Base-by-base conservation (phyloP, 2,888 invertebrate genomes). In the Brenthis ino region DNA sequence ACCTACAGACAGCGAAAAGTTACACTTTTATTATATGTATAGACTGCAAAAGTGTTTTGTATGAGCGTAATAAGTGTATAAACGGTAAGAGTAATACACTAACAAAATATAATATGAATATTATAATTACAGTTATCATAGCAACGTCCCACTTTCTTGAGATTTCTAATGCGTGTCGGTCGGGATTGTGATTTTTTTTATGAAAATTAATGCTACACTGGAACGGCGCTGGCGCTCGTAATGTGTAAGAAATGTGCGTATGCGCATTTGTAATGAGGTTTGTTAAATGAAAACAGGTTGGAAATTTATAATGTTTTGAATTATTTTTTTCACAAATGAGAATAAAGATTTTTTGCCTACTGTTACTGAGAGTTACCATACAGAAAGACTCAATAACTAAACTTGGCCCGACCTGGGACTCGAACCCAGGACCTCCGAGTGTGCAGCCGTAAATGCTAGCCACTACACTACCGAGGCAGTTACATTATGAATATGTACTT, bases 151-250 rank as follows among this genome's bases (percentile, higher is more conserved):
- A 73, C 75, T 75, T 75, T 75, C 73, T 66, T 71, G 67, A 67
- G 71, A 71, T 75, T 72, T 73, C 73, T 73, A 73, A 71, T 69
- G 73, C 70, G 64, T 71, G 65, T 71, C 72, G 67, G 69, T 54
- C 68, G 69, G 58, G 63, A 70, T 65, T 67, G 56, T 65, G 56
- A 28, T 68, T 79, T 75, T 75, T 76, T 76, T 76, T 77, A 77
- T 79, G 77, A 80, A 80, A 80, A 79, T 80, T 69, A 72, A 75
- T 57, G 75, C 70, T 72, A 75, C 75, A 76, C 76, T 74, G 75
- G 76, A 78, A 79, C 79, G 78, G 57, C 66, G 68, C 63, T 51
- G 65, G 57, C 63, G 66, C 65, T 53, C 64, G 69, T 61, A 73
- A 72, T 72, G 74, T 74, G 61, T 72, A 72, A 75, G 69, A 72